Conservation (phyloP, 2,888 invertebrate species). For the Amblyjoppa fuscipennis region DNA sequence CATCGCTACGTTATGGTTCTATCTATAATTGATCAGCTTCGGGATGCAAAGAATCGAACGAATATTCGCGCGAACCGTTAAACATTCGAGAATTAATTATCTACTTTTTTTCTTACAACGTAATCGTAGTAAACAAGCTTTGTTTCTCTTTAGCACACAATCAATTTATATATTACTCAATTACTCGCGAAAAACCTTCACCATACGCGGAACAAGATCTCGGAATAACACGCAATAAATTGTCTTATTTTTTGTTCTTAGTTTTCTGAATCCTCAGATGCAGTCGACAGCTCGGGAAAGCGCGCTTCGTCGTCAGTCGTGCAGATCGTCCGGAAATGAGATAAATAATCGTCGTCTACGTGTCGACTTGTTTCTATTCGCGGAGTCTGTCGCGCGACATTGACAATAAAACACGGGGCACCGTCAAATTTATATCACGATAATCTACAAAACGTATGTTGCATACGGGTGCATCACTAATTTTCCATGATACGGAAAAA, state of each 20-base stretch:
- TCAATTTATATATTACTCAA: slow-evolving; percentile 26
- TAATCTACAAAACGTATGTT: slow-evolving; percentile 40
- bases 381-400: slow-evolving; percentile 2
- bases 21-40: slow-evolving; percentile 23
- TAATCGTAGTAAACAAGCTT: slow-evolving; percentile 42
- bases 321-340: slow-evolving; percentile 36
- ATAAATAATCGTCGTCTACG: slow-evolving; percentile 14
- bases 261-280: slow-evolving; percentile 14
- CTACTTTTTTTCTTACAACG: slow-evolving; percentile 33
- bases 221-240: slow-evolving; percentile 14
- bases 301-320: background rate
- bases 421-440: slow-evolving; percentile 38
- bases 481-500: slow-evolving; percentile 20
- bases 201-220: slow-evolving; percentile 7
- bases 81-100: slow-evolving; percentile 36
- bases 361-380: slow-evolving; percentile 28
- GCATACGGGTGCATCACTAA: slow-evolving; percentile 16
- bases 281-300: slow-evolving; percentile 15
- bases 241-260: slow-evolving; percentile 21
- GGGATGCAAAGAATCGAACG: slow-evolving; percentile 30
- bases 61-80: slow-evolving; percentile 25
- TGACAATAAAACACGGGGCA: slow-evolving; percentile 14
- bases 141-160: slow-evolving; percentile 15
- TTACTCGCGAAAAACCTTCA: slow-evolving; percentile 2
- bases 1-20: slow-evolving; percentile 37